Base-by-base conservation (phyloP, 2,888 invertebrate genomes). In the Tigriopus californicus region DNA sequence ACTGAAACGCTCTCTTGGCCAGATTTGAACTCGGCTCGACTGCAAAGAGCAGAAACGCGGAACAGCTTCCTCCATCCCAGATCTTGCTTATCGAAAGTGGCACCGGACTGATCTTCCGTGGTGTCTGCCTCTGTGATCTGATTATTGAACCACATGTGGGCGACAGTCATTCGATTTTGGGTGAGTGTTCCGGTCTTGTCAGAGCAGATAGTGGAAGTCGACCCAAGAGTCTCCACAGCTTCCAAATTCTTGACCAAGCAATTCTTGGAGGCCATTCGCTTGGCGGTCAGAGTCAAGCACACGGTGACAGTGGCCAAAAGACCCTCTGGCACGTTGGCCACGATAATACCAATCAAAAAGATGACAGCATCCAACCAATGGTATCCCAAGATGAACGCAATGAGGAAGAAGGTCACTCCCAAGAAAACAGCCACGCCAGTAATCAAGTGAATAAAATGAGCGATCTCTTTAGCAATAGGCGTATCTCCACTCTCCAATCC, bases 121-220 rank as follows among this genome's bases (percentile, higher is more conserved):
- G 79, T 75, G 68, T 77, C 79, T 20, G 79, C 77, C 66, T 79
- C 78, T 18, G 76, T 74, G 65, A 84, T 79, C 57, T 75, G 73
- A 61, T 79, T 75, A 66, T 82, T 81, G 66, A 78, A 81, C 81
- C 82, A 84, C 69, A 83, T 74, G 70, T 85, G 83, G 24, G 81
- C 80, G 0, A 84, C 83, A 0, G 81, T 81, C 85, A 85, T 77
- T 62, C 75, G 68, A 61, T 66, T 65, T 68, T 83, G 83, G 1
- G 84, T 84, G 25, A 85, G 72, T 1, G 82, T 83, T 8, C 85
- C 85, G 1, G 83, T 84, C 71, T 85, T 85, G 67, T 84, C 83
- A 1, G 84, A 84, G 70, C 85, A 85, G 65, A 85, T 85, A 59
- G 81, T 81, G 1, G 83, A 82, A 0, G 85, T 85, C 1, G 83